These are phyloP conservation scores for Axis porcinus DNA, from an alignment of 2,113 vertebrate genomes.

Conservation along the genomic window DNA sequence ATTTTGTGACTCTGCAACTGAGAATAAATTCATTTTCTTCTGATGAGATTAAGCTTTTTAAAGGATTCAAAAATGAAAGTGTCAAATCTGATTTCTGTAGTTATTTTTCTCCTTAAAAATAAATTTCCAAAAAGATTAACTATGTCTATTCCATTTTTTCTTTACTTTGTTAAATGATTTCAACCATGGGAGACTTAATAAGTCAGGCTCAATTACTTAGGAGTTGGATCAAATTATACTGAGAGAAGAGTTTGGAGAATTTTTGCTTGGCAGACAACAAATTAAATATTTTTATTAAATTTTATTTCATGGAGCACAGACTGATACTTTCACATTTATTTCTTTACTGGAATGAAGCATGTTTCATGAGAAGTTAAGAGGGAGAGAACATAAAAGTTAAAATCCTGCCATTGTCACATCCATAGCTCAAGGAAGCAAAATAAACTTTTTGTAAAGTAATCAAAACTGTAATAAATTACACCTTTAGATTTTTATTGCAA, in stretches of 20 bases:
- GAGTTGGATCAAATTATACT: not conserved
- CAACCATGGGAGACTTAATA: not conserved
- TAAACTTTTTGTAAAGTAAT: constrained; percentile 46
- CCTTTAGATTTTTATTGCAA: constrained; percentile 32
- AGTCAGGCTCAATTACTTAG: not conserved
- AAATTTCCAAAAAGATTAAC: constrained; percentile 28
- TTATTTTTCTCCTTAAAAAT: constrained; percentile 46
- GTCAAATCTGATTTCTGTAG: constrained; percentile 34
- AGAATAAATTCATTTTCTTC: constrained; percentile 26
- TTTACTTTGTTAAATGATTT: constrained; percentile 30
- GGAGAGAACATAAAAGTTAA: not conserved
- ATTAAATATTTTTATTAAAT: constrained; percentile 51
- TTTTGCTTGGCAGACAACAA: not conserved
- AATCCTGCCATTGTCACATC: not conserved
- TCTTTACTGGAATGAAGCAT: constrained; percentile 18
- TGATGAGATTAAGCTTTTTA: not conserved
- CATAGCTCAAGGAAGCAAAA: constrained; percentile 8
- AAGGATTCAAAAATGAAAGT: not conserved
- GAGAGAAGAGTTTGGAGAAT: not conserved
- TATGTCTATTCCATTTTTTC: constrained; percentile 34
- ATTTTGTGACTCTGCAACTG: not conserved
- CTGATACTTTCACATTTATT: constrained; percentile 20
- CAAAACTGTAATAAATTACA: constrained; percentile 21
- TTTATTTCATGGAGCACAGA: constrained; percentile 20
- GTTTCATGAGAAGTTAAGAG: constrained; percentile 29